Conservation (phyloP, 2,797 vertebrate species). For the Malurus splendens region DNA sequence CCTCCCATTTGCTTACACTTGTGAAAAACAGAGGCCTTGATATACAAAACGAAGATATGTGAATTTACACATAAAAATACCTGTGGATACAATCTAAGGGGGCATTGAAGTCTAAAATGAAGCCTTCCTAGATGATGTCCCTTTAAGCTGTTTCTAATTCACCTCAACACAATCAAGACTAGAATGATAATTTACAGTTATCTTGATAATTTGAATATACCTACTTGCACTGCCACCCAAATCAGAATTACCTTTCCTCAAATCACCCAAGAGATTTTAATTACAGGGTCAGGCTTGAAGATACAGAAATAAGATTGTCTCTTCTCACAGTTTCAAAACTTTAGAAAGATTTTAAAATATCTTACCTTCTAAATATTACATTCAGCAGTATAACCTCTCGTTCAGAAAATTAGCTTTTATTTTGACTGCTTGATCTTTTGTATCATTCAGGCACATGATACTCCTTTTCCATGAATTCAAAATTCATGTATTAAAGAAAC, state of each 20-base stretch:
- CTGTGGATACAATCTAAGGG: not conserved
- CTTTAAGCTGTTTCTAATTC: not conserved
- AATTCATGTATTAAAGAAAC: not conserved
- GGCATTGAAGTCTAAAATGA: not conserved
- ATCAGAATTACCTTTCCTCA: not conserved
- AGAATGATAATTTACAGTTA: not conserved
- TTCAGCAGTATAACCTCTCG: not conserved
- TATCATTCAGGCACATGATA: not conserved
- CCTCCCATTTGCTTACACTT: not conserved
- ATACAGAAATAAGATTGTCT: not conserved
- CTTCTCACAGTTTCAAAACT: not conserved
- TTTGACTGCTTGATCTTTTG: not conserved
- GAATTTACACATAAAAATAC: not conserved
- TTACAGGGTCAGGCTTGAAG: not conserved
- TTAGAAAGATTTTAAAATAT: not conserved
- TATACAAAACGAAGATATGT: not conserved
- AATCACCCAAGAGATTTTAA: not conserved
- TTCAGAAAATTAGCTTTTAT: not conserved
- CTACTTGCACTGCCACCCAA: not conserved
- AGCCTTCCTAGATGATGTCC: not conserved
- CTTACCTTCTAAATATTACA: not conserved
- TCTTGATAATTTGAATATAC: not conserved
- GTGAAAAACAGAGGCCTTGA: not conserved
- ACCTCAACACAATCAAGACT: not conserved
- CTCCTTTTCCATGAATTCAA: not conserved